Conservation (phyloP, 2,113 vertebrate species). For the Spermophilus dauricus region DNA sequence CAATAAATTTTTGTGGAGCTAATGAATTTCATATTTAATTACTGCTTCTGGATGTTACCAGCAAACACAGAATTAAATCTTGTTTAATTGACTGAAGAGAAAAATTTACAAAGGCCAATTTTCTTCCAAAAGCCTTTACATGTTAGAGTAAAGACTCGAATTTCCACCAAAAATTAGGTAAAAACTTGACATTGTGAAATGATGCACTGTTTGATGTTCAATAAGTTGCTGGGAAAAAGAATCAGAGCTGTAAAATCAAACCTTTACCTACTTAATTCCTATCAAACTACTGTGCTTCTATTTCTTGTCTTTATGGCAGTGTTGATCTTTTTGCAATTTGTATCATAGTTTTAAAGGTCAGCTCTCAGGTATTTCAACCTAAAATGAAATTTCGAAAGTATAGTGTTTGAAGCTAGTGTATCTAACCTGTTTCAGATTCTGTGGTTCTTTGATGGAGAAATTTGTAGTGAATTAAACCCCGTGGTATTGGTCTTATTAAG, state of each 20-base stretch:
- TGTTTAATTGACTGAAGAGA: background rate
- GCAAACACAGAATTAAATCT: constrained; percentile 19
- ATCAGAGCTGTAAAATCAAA: constrained; percentile 22
- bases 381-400: background rate
- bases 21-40: constrained; percentile 20
- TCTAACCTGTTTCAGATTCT: background rate
- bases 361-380: constrained; percentile 15
- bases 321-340: constrained; percentile 48
- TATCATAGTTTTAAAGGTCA: constrained; percentile 56
- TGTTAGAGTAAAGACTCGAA: constrained; percentile 7
- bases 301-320: constrained; percentile 4
- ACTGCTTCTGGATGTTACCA: background rate
- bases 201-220: background rate
- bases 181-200: constrained; percentile 40
- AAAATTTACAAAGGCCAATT: constrained; percentile 47
- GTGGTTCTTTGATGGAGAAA: background rate
- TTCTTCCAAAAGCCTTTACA: background rate
- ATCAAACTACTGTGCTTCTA: constrained; percentile 54
- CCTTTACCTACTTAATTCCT: constrained; percentile 50
- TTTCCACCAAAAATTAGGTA: constrained; percentile 24
- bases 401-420: background rate
- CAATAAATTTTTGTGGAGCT: background rate
- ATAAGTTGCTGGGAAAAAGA: background rate
- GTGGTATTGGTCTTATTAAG: background rate
- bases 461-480: background rate